Conservation (phyloP, 23 tunicate species). For the Styela plicata region DNA sequence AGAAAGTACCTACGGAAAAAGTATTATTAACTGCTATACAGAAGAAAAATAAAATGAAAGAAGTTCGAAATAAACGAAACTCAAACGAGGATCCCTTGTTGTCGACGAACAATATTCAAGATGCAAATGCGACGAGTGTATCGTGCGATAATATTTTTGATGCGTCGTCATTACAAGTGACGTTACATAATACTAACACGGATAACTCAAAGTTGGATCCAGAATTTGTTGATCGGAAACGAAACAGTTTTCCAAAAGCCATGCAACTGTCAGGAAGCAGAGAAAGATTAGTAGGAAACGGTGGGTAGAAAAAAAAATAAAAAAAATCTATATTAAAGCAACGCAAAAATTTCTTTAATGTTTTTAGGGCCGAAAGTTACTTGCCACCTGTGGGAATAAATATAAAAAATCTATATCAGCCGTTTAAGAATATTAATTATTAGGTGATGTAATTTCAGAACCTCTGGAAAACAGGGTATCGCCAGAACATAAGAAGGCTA, state of each 20-base stretch:
- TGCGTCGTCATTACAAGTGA: conserved; percentile 12
- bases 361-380: no score
- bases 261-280: conserved; percentile 2
- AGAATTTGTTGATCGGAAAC: neutral
- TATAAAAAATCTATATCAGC: no score
- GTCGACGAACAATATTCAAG: neutral
- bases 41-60: neutral
- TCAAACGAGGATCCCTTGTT: neutral
- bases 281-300: conserved; percentile 18
- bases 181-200: no score
- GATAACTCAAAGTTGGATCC: no score
- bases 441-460: no score
- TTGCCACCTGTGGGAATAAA: no score
- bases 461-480: neutral
- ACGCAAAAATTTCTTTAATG: no score
- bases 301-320: conserved; percentile 16
- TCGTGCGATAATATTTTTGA: conserved; percentile 30
- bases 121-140: conserved; percentile 4
- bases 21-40: neutral
- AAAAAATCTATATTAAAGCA: no score
- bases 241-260: conserved; percentile 20
- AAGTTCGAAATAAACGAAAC: no score
- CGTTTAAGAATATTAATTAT: no score
- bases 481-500: conserved; percentile 1
- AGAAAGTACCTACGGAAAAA: neutral